Base-by-base conservation (phyloP, 2,888 invertebrate genomes). In the Thymelicus acteon region DNA sequence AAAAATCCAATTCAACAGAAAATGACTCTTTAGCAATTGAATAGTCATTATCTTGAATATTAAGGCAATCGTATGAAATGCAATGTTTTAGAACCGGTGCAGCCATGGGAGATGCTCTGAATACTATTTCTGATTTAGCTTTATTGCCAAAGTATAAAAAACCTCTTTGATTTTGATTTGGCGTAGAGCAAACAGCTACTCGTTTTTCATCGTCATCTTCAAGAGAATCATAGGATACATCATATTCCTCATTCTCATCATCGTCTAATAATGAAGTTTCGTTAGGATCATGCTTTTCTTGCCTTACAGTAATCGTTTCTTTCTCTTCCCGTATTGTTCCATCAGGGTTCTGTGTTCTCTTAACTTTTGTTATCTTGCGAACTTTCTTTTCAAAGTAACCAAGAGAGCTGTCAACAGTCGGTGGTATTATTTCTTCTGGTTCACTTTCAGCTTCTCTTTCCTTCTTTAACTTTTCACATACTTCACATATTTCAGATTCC, bases 291-390 rank as follows among this genome's bases (percentile, higher is more conserved):
- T 78, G 76, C 72, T 73, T 79, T 24, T 78, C 72, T 70, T 78
- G 79, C 40, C 66, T 79, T 4, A 81, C 78, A 8, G 75, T 78
- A 13, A 82, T 79, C 1, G 75, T 80, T 63, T 82, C 76, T 72
- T 72, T 82, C 60, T 82, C 78, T 75, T 87, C 85, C 44, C 75
- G 73, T 31, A 85, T 77, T 2, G 80, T 82, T 3, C 85, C 86
- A 77, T 86, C 85, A 7, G 73, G 63, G 40, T 84, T 82, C 48
- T 75, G 74, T 2, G 74, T 78, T 73, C 83, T 77, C 49, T 72
- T 82, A 0, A 86, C 74, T 75, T 75, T 84, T n/a, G 75, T 79
- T 24, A 82, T 82, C 74, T 76, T 84, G 15, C 78, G 77, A 6
- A 80, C 70, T 67, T 79, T 81, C 37, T 76, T 80, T 73, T 85